These are phyloP conservation scores for Coenonympha arcania DNA, from an alignment of 2,888 invertebrate genomes.

Conservation along the genomic window DNA sequence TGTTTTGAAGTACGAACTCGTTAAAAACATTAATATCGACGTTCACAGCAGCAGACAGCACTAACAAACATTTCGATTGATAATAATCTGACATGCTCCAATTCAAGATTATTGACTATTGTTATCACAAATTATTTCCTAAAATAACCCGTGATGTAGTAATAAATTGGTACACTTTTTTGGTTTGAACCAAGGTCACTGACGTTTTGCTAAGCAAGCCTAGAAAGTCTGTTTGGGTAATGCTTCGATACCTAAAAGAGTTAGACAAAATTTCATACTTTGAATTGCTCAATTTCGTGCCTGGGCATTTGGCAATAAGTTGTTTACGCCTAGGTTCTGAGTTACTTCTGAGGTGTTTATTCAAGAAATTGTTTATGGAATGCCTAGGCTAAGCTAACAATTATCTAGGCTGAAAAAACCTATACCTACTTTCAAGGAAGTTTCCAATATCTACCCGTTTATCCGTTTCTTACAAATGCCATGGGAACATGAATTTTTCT, in stretches of 20 bases:
- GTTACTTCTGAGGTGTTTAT: no score
- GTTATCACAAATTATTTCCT: slow-evolving; percentile 27
- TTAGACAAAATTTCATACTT: slow-evolving; percentile 3
- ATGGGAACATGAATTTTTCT: no score
- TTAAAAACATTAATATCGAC: slow-evolving; percentile 17
- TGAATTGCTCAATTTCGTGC: slow-evolving; percentile 1
- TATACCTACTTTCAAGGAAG: no score
- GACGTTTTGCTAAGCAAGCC: slow-evolving; percentile 39
- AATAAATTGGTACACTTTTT: slow-evolving; percentile 28
- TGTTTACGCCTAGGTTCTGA: slow-evolving; percentile 1
- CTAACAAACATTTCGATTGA: slow-evolving; percentile 26
- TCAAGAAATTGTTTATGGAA: no score
- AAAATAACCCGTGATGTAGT: slow-evolving; percentile 20
- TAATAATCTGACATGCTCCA: slow-evolving; percentile 31
- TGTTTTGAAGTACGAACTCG: no score
- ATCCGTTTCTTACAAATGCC: no score
- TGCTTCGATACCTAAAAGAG: slow-evolving; percentile 9
- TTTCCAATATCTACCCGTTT: no score
- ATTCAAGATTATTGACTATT: slow-evolving; percentile 29
- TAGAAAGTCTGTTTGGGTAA: slow-evolving; percentile 40
- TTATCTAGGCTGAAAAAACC: no score
- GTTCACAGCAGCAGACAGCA: slow-evolving; percentile 18
- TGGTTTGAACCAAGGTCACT: slow-evolving; percentile 43
- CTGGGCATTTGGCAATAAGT: slow-evolving; percentile 5
- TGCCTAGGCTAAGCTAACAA: no score